These are phyloP conservation scores for Microcaecilia unicolor DNA, from an alignment of 2,797 vertebrate species.

Conservation along the genomic window DNA sequence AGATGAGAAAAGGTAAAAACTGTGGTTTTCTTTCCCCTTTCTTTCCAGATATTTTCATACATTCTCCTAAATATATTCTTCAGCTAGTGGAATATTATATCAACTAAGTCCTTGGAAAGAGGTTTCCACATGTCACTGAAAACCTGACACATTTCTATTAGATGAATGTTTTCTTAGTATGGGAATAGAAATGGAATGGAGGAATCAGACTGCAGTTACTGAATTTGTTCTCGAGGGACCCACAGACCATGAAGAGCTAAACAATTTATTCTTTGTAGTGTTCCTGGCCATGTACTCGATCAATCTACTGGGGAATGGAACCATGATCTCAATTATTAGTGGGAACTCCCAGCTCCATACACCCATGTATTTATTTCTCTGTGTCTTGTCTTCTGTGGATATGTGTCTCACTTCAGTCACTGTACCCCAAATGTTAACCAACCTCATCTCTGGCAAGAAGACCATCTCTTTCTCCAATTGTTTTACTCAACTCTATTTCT, in stretches of 20 bases:
- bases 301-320: background rate
- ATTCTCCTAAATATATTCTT: too few species aligned
- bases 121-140: too few species aligned
- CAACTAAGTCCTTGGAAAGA: too few species aligned
- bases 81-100: too few species aligned
- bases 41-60: too few species aligned
- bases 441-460: constrained; percentile 10
- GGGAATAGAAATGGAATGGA: constrained; percentile 1
- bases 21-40: too few species aligned
- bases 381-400: constrained; percentile 33
- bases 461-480: constrained; percentile 11
- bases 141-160: too few species aligned
- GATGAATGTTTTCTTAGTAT: too few species aligned
- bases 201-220: constrained; percentile 1
- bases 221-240: constrained; percentile 10
- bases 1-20: too few species aligned
- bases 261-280: background rate
- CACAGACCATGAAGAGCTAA: background rate
- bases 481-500: constrained; percentile 20
- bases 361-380: constrained; percentile 37
- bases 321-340: constrained; percentile 15
- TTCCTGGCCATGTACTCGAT: background rate
- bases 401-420: constrained; percentile 27
- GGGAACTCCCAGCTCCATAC: constrained; percentile 14
- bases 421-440: constrained; percentile 28